These are phyloP conservation scores for Columbina picui DNA, from an alignment of 2,113 vertebrate species.

Conservation along the genomic window DNA sequence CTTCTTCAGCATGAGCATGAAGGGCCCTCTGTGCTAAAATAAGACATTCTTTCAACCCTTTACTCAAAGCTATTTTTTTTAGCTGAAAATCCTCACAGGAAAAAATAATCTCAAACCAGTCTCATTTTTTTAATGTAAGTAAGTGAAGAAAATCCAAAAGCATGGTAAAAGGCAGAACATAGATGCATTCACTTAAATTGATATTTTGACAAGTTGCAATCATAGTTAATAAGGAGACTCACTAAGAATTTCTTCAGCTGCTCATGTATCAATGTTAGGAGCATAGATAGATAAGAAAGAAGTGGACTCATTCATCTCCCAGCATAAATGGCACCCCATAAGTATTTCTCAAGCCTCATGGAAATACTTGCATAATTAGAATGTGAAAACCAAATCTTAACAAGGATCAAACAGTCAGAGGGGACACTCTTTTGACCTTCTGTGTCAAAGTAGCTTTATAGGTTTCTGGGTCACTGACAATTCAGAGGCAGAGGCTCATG, in stretches of 20 bases:
- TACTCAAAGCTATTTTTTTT: not conserved
- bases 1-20: not conserved
- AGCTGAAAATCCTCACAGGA: not conserved
- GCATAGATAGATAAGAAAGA: not conserved
- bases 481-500: not conserved
- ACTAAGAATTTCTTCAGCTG: not conserved
- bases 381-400: not conserved
- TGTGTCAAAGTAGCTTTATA: not conserved
- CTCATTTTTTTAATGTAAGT: not conserved
- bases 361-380: not conserved
- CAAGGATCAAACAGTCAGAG: not conserved
- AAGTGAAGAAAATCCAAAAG: not conserved
- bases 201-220: not conserved
- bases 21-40: not conserved
- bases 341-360: not conserved
- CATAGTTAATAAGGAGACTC: not conserved
- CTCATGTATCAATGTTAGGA: not conserved
- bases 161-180: not conserved
- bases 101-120: not conserved
- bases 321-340: not conserved
- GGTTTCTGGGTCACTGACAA: not conserved
- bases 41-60: not conserved
- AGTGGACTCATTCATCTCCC: not conserved
- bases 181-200: not conserved
- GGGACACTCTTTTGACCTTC: not conserved